Percentiles rank a stretch among this genome's conserved stretches.
Conservation (phyloP, 1,140 invertebrate genomes). For the Battus philenor region DNA sequence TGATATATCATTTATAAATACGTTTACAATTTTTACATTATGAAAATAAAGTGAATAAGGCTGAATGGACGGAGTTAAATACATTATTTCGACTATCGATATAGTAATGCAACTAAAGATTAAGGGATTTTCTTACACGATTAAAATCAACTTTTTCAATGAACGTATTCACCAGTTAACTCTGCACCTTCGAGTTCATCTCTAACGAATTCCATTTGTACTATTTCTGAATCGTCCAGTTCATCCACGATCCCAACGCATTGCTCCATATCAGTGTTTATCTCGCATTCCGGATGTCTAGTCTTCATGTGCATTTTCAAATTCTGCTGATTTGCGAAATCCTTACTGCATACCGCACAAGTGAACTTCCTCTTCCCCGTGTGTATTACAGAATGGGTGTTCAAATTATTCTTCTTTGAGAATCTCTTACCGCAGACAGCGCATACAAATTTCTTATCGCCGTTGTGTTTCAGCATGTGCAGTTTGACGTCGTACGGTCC, state of each 20-base stretch:
- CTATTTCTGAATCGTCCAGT: slow-evolving; percentile 32
- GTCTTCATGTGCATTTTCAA: slow-evolving; percentile 47
- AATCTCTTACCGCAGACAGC: slow-evolving; percentile 78
- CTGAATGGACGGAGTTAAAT: too few species aligned
- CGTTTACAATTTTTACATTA: too few species aligned
- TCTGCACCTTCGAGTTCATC: slow-evolving; percentile 37
- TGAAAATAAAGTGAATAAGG: too few species aligned
- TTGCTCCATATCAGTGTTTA: slow-evolving; percentile 16
- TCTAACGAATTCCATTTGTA: slow-evolving; percentile 40
- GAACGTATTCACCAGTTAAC: slow-evolving; percentile 26
- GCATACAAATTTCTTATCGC: slow-evolving; percentile 78
- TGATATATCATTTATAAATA: too few species aligned
- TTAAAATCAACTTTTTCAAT: too few species aligned
- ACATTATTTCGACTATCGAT: too few species aligned
- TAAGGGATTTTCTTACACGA: too few species aligned
- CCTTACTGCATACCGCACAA: slow-evolving; percentile 74
- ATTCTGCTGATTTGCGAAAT: slow-evolving; percentile 59
- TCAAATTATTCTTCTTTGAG: slow-evolving; percentile 76
- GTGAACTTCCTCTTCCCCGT: slow-evolving; percentile 75
- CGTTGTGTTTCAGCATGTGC: slow-evolving; percentile 82
- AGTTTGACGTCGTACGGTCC: slow-evolving; percentile 83
- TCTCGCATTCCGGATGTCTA: slow-evolving; percentile 33
- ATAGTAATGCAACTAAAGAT: too few species aligned
- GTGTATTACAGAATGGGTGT: slow-evolving; percentile 74
- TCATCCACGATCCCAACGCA: slow-evolving; percentile 22